Percentiles rank a stretch among this genome's conserved stretches.
Conservation (phyloP, 2,888 invertebrate species). For the Ichneumoninae sp. region DNA sequence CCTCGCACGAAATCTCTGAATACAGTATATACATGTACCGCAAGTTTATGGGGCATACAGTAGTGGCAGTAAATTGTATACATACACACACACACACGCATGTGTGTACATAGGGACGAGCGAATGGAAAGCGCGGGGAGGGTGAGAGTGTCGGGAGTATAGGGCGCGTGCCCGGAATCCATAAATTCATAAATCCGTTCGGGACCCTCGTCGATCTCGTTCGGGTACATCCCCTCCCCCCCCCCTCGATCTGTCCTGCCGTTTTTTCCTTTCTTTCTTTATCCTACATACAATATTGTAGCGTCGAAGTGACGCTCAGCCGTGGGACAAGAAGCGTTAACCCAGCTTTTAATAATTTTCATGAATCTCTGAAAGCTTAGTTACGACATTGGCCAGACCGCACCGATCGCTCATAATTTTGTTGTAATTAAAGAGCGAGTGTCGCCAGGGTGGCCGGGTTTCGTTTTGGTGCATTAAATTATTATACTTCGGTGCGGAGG, state of each 20-base stretch:
- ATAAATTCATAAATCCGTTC: constrained; percentile 70
- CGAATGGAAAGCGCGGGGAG: constrained; percentile 21
- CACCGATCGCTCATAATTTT: constrained; percentile 71
- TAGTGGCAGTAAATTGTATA: background rate
- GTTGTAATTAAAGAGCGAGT: constrained; percentile 68
- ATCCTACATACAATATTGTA: background rate
- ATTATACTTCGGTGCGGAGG: background rate
- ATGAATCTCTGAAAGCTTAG: constrained; percentile 32
- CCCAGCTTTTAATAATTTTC: constrained; percentile 26
- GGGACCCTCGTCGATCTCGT: constrained; percentile 48
- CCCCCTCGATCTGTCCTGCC: constrained; percentile 17
- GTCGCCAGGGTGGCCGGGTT: constrained; percentile 1
- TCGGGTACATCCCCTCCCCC: constrained; percentile 8
- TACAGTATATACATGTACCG: constrained; percentile 11
- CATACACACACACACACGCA: background rate
- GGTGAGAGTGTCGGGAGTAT: constrained; percentile 43
- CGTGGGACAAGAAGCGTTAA: constrained; percentile 34
- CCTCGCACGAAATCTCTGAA: constrained; percentile 14
- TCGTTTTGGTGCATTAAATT: constrained; percentile 22
- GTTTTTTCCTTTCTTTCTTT: constrained; percentile 9
- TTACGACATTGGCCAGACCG: constrained; percentile 55
- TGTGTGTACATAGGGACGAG: constrained; percentile 30
- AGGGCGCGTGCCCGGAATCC: constrained; percentile 72
- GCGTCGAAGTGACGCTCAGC: constrained; percentile 12
- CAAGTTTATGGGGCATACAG: constrained; percentile 27